phyloP scores from a whole-genome alignment of 2,888 invertebrate species.

The Melanotus villosus region DNA sequence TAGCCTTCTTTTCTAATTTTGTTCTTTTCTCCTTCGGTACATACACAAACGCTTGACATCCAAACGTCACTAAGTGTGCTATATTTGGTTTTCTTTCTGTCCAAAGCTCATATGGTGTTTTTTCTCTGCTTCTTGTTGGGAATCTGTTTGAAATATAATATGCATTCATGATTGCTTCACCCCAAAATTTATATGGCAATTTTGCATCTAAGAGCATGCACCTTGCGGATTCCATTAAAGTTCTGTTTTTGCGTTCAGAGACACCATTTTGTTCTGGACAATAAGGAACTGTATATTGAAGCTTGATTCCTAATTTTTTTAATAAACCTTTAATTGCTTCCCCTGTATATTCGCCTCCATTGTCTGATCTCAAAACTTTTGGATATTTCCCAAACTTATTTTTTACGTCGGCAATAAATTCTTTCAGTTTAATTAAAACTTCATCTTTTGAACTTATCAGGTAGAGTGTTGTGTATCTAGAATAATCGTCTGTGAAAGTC shows the following conservation, averaged over 20 bases:
- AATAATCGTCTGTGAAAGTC: constrained; percentile 52
- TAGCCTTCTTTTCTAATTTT: background rate
- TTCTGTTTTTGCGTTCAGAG: constrained; percentile 61
- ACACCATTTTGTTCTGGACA: constrained; percentile 63
- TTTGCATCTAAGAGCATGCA: constrained; percentile 53
- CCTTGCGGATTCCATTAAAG: constrained; percentile 59
- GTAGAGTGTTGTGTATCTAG: constrained; percentile 42
- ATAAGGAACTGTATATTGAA: constrained; percentile 57
- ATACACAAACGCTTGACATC: background rate
- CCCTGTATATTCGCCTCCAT: constrained; percentile 58
- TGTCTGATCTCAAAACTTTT: constrained; percentile 54
- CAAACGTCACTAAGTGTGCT: background rate
- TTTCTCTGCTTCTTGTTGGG: background rate
- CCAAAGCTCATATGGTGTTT: constrained; percentile 6
- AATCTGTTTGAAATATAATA: constrained; percentile 17
- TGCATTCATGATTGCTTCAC: constrained; percentile 43
- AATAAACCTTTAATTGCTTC: constrained; percentile 50
- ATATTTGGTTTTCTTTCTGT: background rate
- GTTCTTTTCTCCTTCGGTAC: background rate
- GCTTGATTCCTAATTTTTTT: constrained; percentile 52
- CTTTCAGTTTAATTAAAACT: constrained; percentile 42
- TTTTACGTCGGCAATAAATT: constrained; percentile 51
- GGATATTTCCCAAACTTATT: constrained; percentile 54
- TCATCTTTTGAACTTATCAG: constrained; percentile 53
- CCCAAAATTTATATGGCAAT: constrained; percentile 56